Conservation (phyloP, 53 echinoderm and acorn worm genomes). For the Paracentrotus lividus region DNA sequence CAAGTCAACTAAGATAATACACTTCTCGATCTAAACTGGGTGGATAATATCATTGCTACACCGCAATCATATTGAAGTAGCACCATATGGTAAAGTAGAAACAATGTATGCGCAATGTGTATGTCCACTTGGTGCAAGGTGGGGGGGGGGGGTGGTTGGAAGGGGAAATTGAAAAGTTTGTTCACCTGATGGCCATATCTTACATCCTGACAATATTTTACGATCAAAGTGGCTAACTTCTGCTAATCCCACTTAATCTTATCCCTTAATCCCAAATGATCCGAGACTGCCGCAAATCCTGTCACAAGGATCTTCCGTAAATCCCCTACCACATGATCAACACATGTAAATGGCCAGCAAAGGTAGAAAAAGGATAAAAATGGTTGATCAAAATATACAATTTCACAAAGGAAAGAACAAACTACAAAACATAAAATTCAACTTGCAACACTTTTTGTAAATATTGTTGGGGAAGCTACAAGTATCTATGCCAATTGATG, state of each 20-base stretch:
- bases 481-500: no score
- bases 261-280: slow-evolving; percentile 26
- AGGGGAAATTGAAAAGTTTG: slow-evolving; percentile 7
- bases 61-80: background rate
- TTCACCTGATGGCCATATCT: background rate
- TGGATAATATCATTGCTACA: background rate
- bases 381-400: no score
- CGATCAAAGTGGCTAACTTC: background rate
- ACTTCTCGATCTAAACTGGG: background rate
- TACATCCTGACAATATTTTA: background rate
- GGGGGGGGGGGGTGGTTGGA: background rate
- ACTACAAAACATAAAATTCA: background rate
- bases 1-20: background rate
- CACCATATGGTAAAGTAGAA: background rate
- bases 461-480: no score
- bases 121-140: background rate
- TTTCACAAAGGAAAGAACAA: background rate
- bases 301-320: background rate
- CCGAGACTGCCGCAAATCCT: slow-evolving; percentile 26
- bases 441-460: no score
- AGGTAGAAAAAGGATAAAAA: background rate
- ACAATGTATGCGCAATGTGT: background rate
- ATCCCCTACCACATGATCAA: slow-evolving; percentile 37
- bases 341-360: background rate
- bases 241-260: slow-evolving; percentile 36